Base-by-base conservation (phyloP, 2,888 invertebrate genomes). In the Andrena haemorrhoa region DNA sequence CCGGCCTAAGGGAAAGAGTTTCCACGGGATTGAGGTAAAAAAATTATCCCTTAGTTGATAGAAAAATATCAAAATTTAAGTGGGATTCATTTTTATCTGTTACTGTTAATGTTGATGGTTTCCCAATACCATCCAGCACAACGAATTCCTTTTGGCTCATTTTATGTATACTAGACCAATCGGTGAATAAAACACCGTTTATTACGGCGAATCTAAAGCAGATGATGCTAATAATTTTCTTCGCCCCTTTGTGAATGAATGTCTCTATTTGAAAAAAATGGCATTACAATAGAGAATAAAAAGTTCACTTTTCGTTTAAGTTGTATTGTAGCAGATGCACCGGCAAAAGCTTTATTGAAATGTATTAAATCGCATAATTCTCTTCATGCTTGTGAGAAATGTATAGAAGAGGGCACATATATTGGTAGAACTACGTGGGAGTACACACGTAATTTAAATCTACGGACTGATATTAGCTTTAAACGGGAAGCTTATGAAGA, bases 381-480 rank as follows among this genome's bases (percentile, higher is more conserved):
- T 16, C 2, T 49, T 16, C 16, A 49, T 49, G 47, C 47, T 4
- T 49, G 47, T 49, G 47, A 16, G 16, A 49, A 49, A 16, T 49
- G 47, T 49, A 49, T 16, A 49, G 16, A 49, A 16, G 47, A 49
- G 47, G 47, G 47, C 47, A 49, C 16, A 49, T 49, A 49, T 49
- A 12, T 53, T 53, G 53, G 53, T 53, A 53, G 53, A 53, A 53
- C 53, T 7, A 53, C 20, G 6, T 53, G 53, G 53, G 6, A n/a
- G 23, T 53, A 53, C 1, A 53, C 4, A 51, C 7, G n/a, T 61
- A 61, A 33, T 26, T 33, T 61, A 61, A 61, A 20, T 61, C 20
- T 61, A 61, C 61, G 61, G 8, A 33, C 31, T 7, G 61, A 33
- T 20, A 33, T 61, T 61, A 26, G 33, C 33, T 61, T 61, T 20